These are phyloP conservation scores for Aphelinus certus DNA, from an alignment of 1,140 invertebrate genomes.

Conservation along the genomic window DNA sequence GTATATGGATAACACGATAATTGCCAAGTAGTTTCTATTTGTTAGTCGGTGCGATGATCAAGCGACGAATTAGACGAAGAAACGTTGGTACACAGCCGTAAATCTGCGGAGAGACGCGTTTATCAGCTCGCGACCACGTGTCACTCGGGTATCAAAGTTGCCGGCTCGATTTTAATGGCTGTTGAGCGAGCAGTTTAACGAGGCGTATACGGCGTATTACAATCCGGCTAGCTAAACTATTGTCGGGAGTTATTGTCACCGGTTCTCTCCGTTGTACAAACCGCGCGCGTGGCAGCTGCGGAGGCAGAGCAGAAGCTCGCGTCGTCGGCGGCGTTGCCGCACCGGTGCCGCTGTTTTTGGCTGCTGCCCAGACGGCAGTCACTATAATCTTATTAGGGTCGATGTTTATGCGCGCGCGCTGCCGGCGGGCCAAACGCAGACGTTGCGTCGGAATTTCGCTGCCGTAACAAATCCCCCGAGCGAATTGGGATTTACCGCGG, in stretches of 20 bases:
- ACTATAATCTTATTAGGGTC: constrained; percentile 30
- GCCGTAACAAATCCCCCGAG: neutral
- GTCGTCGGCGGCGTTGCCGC: neutral
- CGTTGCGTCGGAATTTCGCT: neutral
- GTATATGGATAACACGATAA: too few species aligned
- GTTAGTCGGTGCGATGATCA: too few species aligned
- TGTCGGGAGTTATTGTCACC: constrained; percentile 4
- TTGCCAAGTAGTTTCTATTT: too few species aligned
- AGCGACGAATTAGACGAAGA: too few species aligned
- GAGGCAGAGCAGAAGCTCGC: neutral
- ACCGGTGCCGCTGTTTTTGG: constrained; percentile 12
- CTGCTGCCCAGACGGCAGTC: constrained; percentile 18
- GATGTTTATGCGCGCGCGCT: constrained; percentile 13
- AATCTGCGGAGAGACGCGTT: too few species aligned
- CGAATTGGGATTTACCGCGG: constrained; percentile 14
- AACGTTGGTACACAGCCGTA: too few species aligned
- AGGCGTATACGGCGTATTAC: constrained; percentile 26
- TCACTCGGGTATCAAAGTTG: neutral
- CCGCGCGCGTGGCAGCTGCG: too few species aligned
- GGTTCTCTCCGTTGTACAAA: constrained; percentile 5
- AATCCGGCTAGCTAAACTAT: constrained; percentile 1
- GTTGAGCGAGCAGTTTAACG: constrained; percentile 12
- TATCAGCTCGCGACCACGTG: too few species aligned
- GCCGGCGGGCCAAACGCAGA: neutral
- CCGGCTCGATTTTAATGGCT: constrained; percentile 17